Evolutionary conservation across 2,888 invertebrate species (phyloP).

Genomic region (Ochropacha duplaris): DNA sequence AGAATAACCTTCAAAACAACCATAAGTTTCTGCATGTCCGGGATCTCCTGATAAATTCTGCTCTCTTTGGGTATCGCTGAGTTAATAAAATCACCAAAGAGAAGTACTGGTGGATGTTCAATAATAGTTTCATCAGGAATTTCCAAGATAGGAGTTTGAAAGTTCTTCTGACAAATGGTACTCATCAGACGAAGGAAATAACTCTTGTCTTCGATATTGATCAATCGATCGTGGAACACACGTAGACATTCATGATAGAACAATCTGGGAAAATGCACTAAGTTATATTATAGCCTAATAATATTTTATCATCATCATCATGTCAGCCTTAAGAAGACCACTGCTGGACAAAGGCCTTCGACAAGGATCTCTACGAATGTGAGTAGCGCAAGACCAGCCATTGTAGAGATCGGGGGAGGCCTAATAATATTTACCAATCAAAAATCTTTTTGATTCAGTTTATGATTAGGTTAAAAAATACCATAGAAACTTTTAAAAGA

Average conservation of each 20-base stretch:
- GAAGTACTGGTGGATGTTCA: constrained; percentile 84
- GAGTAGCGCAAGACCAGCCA: too few relatives aligned
- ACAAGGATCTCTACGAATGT: too few relatives aligned
- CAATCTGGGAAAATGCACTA: constrained; percentile 77
- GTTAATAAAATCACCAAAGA: constrained; percentile 94
- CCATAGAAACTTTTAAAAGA: not conserved
- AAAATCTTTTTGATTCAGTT: not conserved
- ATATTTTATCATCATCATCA: too few relatives aligned
- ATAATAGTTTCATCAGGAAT: constrained; percentile 84
- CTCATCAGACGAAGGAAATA: constrained; percentile 90
- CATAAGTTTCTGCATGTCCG: constrained; percentile 87
- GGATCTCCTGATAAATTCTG: constrained; percentile 91
- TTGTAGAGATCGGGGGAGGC: too few relatives aligned
- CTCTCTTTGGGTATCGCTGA: constrained; percentile 88
- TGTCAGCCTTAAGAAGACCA: too few relatives aligned
- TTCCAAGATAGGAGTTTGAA: constrained; percentile 82
- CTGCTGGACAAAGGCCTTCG: too few relatives aligned
- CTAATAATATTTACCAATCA: not conserved
- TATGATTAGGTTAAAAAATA: too few relatives aligned
- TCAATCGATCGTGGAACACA: constrained; percentile 95
- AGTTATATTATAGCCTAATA: too few relatives aligned
- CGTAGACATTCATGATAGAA: constrained; percentile 96
- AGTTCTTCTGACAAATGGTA: constrained; percentile 85
- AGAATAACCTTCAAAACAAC: constrained; percentile 81
- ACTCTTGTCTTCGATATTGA: constrained; percentile 90